These are phyloP conservation scores for Thamnaconus septentrionalis DNA, from an alignment of 2,113 vertebrate genomes.

Conservation along the genomic window DNA sequence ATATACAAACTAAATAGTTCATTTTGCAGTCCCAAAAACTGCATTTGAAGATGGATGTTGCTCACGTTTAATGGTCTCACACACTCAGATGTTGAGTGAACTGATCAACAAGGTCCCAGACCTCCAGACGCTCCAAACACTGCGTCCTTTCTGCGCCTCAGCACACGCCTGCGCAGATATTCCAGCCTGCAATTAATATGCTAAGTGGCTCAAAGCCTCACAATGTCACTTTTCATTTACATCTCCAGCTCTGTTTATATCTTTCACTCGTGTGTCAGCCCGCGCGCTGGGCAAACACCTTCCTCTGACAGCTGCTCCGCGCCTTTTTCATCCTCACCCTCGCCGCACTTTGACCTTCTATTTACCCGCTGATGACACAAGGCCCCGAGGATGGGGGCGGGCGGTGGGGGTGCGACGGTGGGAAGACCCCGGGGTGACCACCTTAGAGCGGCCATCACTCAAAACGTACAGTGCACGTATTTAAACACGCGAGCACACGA, in stretches of 20 bases:
- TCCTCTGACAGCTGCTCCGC: constrained; percentile 48
- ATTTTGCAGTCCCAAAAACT: not conserved
- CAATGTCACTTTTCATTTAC: constrained; percentile 71
- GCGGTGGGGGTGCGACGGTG: constrained; percentile 1
- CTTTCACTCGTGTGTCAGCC: constrained; percentile 42
- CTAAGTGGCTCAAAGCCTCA: constrained; percentile 56
- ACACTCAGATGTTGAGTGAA: constrained; percentile 19
- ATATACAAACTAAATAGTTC: constrained; percentile 10
- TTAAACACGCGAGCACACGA: not conserved
- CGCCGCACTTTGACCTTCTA: constrained; percentile 20
- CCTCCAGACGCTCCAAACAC: constrained; percentile 29
- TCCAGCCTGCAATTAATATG: constrained; percentile 54
- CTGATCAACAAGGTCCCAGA: constrained; percentile 10
- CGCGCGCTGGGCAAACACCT: constrained; percentile 44
- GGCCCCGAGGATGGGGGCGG: not conserved
- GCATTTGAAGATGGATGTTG: constrained; percentile 20
- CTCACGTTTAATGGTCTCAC: constrained; percentile 6
- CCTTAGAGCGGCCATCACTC: constrained; percentile 42
- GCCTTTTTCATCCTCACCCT: constrained; percentile 27
- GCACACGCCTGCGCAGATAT: constrained; percentile 25
- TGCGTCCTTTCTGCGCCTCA: constrained; percentile 29
- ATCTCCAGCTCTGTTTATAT: constrained; percentile 43
- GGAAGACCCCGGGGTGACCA: constrained; percentile 41
- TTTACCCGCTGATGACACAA: constrained; percentile 49
- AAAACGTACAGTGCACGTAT: constrained; percentile 3